Conservation (phyloP, 2,797 vertebrate genomes). For the Lepilemur septentrionalis region DNA sequence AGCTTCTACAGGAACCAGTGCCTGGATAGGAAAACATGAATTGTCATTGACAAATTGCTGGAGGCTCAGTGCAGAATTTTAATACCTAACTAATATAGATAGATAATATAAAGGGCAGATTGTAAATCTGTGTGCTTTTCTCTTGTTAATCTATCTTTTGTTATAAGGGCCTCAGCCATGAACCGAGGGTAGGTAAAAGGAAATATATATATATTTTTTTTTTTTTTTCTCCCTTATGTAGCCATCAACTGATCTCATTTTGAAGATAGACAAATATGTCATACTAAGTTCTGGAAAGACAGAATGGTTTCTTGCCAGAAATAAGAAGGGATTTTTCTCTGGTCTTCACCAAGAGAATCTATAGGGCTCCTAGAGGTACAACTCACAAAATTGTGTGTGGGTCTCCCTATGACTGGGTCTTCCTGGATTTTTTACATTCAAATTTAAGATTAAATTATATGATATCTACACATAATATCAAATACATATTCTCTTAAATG, state of each 20-base stretch:
- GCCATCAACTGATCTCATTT: background rate
- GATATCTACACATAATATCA: background rate
- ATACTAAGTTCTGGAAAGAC: background rate
- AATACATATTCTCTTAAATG: background rate
- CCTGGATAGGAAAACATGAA: too few relatives aligned
- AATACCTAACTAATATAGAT: too few relatives aligned
- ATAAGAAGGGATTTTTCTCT: background rate
- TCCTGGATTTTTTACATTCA: background rate
- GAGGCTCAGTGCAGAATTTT: too few relatives aligned
- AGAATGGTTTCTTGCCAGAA: background rate
- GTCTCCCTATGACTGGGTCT: background rate
- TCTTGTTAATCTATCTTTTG: background rate
- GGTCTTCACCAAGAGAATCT: background rate
- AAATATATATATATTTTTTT: background rate
- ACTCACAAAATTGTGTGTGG: background rate
- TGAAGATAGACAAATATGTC: background rate
- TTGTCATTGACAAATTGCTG: too few relatives aligned
- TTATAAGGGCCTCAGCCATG: background rate
- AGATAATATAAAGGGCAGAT: background rate
- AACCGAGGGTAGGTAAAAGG: background rate
- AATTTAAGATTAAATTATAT: background rate
- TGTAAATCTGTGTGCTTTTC: background rate
- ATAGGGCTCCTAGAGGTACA: background rate
- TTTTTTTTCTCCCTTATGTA: background rate
- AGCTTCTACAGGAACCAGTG: too few relatives aligned